Percentiles rank a stretch among this genome's conserved stretches.
Conservation (phyloP, 2,797 vertebrate genomes). For the Eptatretus atami region DNA sequence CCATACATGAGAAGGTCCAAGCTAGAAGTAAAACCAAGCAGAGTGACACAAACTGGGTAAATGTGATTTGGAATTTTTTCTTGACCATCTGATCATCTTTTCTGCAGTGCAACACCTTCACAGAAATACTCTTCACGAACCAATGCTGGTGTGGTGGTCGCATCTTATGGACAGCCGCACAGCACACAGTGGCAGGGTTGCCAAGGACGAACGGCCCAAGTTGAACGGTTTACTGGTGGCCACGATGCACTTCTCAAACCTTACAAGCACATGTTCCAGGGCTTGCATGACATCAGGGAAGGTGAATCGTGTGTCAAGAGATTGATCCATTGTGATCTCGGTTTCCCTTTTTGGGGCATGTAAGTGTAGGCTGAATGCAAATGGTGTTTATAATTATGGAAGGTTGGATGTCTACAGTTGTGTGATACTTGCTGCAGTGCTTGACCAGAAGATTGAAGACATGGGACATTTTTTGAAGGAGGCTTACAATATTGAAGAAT, state of each 20-base stretch:
- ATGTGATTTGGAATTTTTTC: too few relatives aligned
- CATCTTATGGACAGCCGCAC: constrained; percentile 21
- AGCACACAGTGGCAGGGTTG: constrained; percentile 18
- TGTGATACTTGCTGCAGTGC: constrained; percentile 14
- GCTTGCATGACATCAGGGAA: constrained; percentile 30
- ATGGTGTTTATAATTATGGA: too few relatives aligned
- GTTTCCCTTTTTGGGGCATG: neutral
- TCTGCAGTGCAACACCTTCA: constrained; percentile 30
- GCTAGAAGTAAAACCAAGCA: too few relatives aligned
- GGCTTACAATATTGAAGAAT: constrained; percentile 42
- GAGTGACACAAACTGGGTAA: too few relatives aligned
- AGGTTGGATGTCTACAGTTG: neutral
- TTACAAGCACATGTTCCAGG: constrained; percentile 78
- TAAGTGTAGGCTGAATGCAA: too few relatives aligned
- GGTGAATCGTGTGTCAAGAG: constrained; percentile 15
- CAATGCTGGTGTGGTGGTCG: constrained; percentile 41
- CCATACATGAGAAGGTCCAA: too few relatives aligned
- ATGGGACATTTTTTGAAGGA: constrained; percentile 26
- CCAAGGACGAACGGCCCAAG: constrained; percentile 7
- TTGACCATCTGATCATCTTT: constrained; percentile 6
- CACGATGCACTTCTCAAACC: constrained; percentile 18
- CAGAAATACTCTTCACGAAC: constrained; percentile 40
- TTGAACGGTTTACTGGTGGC: constrained; percentile 16
- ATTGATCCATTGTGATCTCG: constrained; percentile 4
- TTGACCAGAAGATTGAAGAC: constrained; percentile 41